Conservation (phyloP, 2,888 invertebrate genomes). For the Monopis laevigella region DNA sequence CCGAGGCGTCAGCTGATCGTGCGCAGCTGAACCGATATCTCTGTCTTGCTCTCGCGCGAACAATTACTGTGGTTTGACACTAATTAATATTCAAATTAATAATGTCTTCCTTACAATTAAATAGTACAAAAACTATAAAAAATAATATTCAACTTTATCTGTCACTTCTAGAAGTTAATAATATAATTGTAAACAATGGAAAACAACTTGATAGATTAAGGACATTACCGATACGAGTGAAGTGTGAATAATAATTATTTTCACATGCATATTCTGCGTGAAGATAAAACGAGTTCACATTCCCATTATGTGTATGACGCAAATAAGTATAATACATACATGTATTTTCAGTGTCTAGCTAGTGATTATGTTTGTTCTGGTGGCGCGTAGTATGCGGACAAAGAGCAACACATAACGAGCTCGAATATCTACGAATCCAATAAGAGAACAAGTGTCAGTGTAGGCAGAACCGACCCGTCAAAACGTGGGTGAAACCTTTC, state of each 20-base stretch:
- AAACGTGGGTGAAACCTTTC: no score
- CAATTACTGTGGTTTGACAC: neutral
- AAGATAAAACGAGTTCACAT: neutral
- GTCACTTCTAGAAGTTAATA: constrained; percentile 1
- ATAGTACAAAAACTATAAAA: neutral
- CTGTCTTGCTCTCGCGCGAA: constrained; percentile 6
- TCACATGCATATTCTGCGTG: constrained; percentile 4
- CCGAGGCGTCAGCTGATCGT: constrained; percentile 58
- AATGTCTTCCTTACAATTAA: neutral
- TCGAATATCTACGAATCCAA: no score
- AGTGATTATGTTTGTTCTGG: no score
- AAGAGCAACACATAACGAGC: no score
- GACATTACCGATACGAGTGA: neutral
- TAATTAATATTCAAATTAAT: no score
- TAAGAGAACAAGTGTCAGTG: no score
- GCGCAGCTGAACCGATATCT: constrained; percentile 31
- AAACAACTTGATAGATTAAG: constrained; percentile 5
- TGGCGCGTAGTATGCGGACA: no score
- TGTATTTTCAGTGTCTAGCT: no score
- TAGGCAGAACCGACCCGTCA: no score
- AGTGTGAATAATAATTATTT: neutral
- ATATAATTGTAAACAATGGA: constrained; percentile 3
- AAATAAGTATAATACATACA: no score
- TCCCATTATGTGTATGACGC: no score
- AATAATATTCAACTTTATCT: neutral